Percentiles rank a stretch among this genome's conserved stretches.
Conservation (phyloP, 2,888 invertebrate genomes). For the Cyrtodaria siliqua region DNA sequence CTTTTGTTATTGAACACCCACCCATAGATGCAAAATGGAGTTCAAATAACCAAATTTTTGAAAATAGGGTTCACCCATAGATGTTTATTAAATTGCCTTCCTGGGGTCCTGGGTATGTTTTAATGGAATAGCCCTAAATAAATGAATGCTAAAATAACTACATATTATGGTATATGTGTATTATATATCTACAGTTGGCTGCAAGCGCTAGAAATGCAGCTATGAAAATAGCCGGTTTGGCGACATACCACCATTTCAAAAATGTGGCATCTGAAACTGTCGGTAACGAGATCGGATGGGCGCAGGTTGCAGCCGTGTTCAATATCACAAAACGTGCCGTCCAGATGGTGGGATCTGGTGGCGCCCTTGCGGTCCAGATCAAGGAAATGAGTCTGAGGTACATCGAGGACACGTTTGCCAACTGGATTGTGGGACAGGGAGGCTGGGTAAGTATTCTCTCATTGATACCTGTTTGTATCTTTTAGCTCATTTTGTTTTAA, state of each 20-base stretch:
- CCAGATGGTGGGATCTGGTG: slow-evolving; percentile 78
- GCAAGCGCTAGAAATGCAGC: slow-evolving; percentile 65
- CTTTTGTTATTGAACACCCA: too few species aligned
- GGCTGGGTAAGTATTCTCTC: slow-evolving; percentile 86
- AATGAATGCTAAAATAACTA: too few species aligned
- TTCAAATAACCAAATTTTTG: too few species aligned
- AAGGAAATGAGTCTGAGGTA: slow-evolving; percentile 83
- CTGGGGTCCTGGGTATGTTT: too few species aligned
- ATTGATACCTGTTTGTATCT: too few species aligned
- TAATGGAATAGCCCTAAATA: too few species aligned
- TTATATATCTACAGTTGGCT: slow-evolving; percentile 39
- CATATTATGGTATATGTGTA: background rate
- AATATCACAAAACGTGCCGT: slow-evolving; percentile 81
- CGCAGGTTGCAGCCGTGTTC: slow-evolving; percentile 83
- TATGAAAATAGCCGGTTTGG: slow-evolving; percentile 70
- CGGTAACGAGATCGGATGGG: slow-evolving; percentile 79
- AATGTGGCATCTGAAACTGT: slow-evolving; percentile 76
- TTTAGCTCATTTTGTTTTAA: too few species aligned
- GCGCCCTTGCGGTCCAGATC: slow-evolving; percentile 77
- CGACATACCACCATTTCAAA: slow-evolving; percentile 81
- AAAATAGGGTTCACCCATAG: too few species aligned
- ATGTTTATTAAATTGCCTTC: too few species aligned
- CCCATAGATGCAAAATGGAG: too few species aligned
- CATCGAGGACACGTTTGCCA: slow-evolving; percentile 83
- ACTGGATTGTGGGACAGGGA: slow-evolving; percentile 84